Conservation (phyloP, 2,797 vertebrate species). For the Ciconia nigra region DNA sequence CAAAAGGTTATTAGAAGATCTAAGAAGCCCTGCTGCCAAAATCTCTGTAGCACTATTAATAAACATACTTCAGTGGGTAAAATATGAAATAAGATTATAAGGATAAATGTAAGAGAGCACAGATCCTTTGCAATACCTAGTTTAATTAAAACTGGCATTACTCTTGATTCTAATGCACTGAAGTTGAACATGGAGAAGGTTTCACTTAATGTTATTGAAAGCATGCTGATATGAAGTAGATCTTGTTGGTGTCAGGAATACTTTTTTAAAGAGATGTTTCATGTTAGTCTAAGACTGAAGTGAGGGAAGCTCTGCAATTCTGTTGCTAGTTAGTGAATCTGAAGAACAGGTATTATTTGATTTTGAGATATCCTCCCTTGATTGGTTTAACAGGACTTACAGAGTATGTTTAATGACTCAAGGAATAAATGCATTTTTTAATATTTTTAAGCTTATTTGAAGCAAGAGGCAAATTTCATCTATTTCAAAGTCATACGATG, state of each 20-base stretch:
- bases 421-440: background rate
- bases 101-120: background rate
- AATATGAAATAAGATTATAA: constrained; percentile 27
- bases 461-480: background rate
- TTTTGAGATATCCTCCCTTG: background rate
- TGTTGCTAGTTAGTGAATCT: background rate
- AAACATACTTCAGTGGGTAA: background rate
- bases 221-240: background rate
- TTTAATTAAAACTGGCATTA: constrained; percentile 43
- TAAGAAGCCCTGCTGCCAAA: background rate
- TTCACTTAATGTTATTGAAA: constrained; percentile 37
- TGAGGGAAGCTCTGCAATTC: background rate
- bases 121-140: background rate
- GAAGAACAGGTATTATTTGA: background rate
- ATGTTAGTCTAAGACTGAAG: background rate
- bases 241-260: background rate
- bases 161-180: background rate
- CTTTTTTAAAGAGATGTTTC: background rate
- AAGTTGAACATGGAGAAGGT: background rate
- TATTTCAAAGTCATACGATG: background rate
- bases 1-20: constrained; percentile 41
- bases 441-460: constrained; percentile 1
- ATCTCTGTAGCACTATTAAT: background rate
- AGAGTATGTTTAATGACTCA: background rate
- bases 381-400: background rate